Percentiles rank a stretch among this genome's conserved stretches.
Evolutionary conservation across 2,113 vertebrate genomes (phyloP).

Genomic region (Symphodus melops): DNA sequence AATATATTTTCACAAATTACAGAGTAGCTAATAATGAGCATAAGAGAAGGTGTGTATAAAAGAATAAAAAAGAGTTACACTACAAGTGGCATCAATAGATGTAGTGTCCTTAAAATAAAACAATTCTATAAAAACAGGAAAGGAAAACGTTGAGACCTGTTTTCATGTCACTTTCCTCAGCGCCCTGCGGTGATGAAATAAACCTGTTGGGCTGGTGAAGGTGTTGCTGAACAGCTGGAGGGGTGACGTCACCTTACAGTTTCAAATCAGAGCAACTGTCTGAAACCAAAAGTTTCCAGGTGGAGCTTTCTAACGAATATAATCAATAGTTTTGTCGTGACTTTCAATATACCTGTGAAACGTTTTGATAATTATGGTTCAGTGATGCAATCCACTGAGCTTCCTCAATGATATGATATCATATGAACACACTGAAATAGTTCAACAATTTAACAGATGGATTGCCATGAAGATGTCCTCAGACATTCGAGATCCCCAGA

Average conservation of each 20-base stretch:
- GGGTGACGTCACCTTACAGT: neutral
- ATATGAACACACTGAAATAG: too few relatives aligned
- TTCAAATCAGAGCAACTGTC: neutral
- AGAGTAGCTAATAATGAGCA: neutral
- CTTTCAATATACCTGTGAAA: neutral
- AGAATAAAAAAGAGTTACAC: too few relatives aligned
- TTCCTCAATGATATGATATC: neutral
- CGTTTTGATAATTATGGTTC: too few relatives aligned
- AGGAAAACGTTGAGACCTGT: too few relatives aligned
- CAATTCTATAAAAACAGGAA: too few relatives aligned
- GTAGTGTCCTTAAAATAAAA: too few relatives aligned
- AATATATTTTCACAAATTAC: neutral
- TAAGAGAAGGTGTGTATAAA: too few relatives aligned
- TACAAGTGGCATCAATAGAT: too few relatives aligned
- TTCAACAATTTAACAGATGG: too few relatives aligned
- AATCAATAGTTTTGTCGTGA: too few relatives aligned
- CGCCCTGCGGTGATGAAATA: neutral
- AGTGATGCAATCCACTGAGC: neutral
- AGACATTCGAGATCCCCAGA: neutral
- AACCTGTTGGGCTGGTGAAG: constrained; percentile 1
- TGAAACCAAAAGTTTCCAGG: neutral
- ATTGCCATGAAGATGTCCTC: too few relatives aligned
- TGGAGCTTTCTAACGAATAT: neutral
- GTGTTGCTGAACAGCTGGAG: neutral
- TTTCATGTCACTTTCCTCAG: neutral